phyloP scores from a whole-genome alignment of 2,888 invertebrate genomes.

The Pelosia muscerda region DNA sequence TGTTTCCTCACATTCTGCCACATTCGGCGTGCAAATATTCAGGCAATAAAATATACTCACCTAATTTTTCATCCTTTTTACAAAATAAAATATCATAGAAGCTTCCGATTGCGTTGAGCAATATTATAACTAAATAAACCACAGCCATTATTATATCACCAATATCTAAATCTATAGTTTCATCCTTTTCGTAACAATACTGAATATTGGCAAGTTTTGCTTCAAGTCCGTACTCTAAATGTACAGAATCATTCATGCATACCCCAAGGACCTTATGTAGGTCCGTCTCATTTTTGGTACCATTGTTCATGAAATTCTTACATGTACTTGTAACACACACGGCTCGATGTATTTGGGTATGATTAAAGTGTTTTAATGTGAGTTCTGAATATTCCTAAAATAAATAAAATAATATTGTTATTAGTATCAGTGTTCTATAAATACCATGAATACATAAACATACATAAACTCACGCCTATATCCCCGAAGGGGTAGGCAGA shows the following conservation, averaged over 20 bases:
- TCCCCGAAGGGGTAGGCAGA: no score
- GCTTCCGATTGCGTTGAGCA: constrained; percentile 70
- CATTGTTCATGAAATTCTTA: constrained; percentile 48
- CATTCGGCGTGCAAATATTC: no score
- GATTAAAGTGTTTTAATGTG: constrained; percentile 74
- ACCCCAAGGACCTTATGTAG: constrained; percentile 60
- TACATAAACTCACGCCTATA: no score
- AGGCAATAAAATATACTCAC: constrained; percentile 44
- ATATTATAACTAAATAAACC: constrained; percentile 65
- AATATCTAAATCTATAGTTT: constrained; percentile 55
- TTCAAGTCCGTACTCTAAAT: constrained; percentile 66
- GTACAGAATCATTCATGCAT: constrained; percentile 72
- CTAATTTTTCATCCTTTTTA: constrained; percentile 56
- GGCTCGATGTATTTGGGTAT: constrained; percentile 76
- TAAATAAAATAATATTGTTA: constrained; percentile 7
- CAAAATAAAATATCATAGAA: constrained; percentile 61
- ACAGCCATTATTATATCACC: constrained; percentile 67
- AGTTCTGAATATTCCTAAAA: constrained; percentile 74
- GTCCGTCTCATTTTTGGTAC: constrained; percentile 34
- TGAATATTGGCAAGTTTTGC: constrained; percentile 60
- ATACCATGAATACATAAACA: no score
- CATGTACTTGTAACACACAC: constrained; percentile 72
- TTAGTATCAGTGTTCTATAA: background rate
- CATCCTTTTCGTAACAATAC: constrained; percentile 68
- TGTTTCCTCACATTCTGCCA: no score